Conservation (phyloP, 1,140 invertebrate genomes). For the Solenopsis fugax region DNA sequence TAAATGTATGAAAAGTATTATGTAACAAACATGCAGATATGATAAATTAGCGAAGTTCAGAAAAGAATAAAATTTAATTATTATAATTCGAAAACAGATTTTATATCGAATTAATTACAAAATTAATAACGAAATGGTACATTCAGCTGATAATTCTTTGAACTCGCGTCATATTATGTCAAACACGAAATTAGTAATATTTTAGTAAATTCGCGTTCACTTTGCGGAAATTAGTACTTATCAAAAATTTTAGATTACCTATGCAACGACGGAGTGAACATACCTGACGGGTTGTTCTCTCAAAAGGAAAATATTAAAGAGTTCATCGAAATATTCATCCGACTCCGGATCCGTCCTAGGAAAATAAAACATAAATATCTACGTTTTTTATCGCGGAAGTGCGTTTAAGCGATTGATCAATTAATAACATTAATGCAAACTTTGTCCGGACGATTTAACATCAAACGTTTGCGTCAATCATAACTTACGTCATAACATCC, state of each 20-base stretch:
- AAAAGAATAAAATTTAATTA: neutral
- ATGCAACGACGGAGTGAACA: slow-evolving; percentile 47
- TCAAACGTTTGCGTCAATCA: slow-evolving; percentile 1
- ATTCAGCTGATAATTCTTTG: slow-evolving; percentile 5
- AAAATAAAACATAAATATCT: slow-evolving; percentile 72
- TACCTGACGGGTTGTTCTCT: slow-evolving; percentile 78
- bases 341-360: slow-evolving; percentile 83
- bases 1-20: neutral
- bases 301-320: slow-evolving; percentile 83
- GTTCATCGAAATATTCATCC: slow-evolving; percentile 82
- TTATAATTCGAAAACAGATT: neutral
- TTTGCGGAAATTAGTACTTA: slow-evolving; percentile 27
- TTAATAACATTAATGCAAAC: neutral
- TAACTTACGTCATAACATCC: slow-evolving; percentile 14
- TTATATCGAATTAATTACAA: neutral
- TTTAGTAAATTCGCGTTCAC: neutral
- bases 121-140: neutral
- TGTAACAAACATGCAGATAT: slow-evolving; percentile 4
- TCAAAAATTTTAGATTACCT: slow-evolving; percentile 1
- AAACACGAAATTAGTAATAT: slow-evolving; percentile 4
- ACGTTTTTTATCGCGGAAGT: neutral
- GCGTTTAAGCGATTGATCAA: neutral
- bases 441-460: neutral
- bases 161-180: slow-evolving; percentile 25
- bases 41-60: slow-evolving; percentile 20